These are phyloP conservation scores for Upupa epops DNA, from an alignment of 2,113 vertebrate genomes.

Conservation along the genomic window DNA sequence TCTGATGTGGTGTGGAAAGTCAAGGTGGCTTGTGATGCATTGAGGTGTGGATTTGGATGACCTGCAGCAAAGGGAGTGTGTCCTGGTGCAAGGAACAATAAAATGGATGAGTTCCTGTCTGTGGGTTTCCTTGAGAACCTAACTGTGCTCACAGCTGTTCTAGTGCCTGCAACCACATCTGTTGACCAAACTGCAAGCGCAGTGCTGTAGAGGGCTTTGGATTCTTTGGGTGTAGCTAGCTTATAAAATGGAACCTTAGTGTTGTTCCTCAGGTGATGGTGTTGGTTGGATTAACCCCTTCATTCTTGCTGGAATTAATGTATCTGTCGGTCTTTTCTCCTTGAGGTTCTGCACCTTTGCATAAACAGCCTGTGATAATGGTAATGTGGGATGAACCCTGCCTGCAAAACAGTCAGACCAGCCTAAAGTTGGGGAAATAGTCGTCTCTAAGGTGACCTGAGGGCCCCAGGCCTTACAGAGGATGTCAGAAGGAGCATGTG, in stretches of 20 bases:
- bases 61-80: neutral
- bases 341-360: neutral
- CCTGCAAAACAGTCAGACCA: neutral
- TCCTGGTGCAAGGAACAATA: slow-evolving; percentile 18
- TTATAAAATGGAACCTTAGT: neutral
- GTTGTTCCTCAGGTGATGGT: neutral
- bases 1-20: neutral
- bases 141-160: neutral
- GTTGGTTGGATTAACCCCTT: neutral
- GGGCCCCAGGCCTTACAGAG: neutral
- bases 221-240: neutral
- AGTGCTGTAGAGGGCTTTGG: neutral
- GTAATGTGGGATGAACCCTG: neutral
- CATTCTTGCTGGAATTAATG: neutral
- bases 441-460: neutral
- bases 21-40: neutral
- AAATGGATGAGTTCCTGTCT: slow-evolving; percentile 12
- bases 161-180: neutral
- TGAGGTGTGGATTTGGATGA: neutral
- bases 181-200: neutral
- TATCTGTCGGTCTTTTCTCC: neutral
- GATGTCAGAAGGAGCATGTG: neutral
- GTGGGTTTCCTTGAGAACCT: slow-evolving; percentile 12
- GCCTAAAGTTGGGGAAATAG: neutral
- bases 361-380: neutral